Percentiles rank a stretch among this genome's conserved stretches.
Evolutionary conservation across 1,140 invertebrate species (phyloP).

Genomic region (Rhizoglyphus robini): DNA sequence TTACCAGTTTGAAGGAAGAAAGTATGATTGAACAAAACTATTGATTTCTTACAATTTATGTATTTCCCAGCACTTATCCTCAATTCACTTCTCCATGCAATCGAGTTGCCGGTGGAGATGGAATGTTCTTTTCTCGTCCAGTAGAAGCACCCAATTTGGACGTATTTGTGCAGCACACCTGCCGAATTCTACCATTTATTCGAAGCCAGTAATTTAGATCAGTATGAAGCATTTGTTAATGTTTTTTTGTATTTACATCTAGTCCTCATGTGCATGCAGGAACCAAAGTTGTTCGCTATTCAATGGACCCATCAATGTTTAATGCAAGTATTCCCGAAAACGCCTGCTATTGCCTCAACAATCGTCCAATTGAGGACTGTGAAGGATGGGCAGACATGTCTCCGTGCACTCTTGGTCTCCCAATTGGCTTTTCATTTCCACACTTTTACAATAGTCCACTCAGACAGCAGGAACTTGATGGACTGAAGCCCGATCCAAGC

Average conservation of each 20-base stretch:
- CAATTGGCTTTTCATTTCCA: constrained; percentile 71
- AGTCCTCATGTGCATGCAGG: background rate
- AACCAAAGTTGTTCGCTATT: background rate
- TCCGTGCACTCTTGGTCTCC: constrained; percentile 45
- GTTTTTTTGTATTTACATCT: background rate
- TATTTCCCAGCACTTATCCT: too few species aligned
- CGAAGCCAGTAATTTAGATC: background rate
- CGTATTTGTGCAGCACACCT: background rate
- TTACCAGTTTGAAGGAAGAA: background rate
- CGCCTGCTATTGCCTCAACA: background rate
- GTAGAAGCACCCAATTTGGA: background rate
- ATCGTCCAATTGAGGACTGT: background rate
- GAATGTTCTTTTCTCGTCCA: background rate
- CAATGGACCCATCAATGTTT: background rate
- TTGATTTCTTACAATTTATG: background rate
- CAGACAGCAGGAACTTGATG: constrained; percentile 50
- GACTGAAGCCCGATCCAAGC: constrained; percentile 53
- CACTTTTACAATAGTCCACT: constrained; percentile 78
- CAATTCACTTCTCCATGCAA: background rate
- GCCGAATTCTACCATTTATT: background rate
- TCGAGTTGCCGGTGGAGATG: background rate
- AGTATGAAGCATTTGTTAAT: background rate
- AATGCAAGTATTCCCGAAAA: background rate
- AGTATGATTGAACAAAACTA: background rate
- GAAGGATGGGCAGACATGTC: constrained; percentile 14